These are phyloP conservation scores for Pantelozetes paolii DNA, from an alignment of 2,888 invertebrate species.

Conservation along the genomic window DNA sequence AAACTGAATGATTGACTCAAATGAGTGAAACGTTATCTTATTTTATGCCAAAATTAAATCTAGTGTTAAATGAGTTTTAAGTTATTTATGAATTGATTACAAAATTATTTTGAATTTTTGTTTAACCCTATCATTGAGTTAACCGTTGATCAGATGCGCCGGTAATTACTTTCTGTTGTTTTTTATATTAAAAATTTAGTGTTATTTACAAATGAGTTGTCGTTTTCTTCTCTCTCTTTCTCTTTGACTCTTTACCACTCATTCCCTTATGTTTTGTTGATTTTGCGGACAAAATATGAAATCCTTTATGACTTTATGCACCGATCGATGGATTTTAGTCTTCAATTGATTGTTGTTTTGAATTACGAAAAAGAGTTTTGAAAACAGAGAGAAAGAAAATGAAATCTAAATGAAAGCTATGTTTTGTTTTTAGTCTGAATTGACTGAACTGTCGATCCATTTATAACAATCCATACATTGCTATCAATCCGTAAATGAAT, in stretches of 20 bases:
- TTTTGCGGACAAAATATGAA: neutral
- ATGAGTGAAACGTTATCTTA: neutral
- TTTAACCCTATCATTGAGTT: neutral
- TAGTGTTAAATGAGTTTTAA: neutral
- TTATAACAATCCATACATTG: too few relatives aligned
- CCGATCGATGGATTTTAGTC: too few relatives aligned
- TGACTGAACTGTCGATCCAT: too few relatives aligned
- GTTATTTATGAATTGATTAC: neutral
- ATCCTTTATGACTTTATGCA: neutral
- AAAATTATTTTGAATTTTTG: neutral
- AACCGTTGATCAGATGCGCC: neutral
- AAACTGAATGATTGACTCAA: neutral
- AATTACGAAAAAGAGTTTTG: too few relatives aligned
- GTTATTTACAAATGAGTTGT: neutral
- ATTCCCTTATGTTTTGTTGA: neutral
- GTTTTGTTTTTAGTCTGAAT: too few relatives aligned
- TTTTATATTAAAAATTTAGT: neutral
- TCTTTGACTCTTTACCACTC: neutral
- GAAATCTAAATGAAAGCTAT: too few relatives aligned
- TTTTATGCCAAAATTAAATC: conserved; percentile 20
- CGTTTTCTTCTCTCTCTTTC: neutral
- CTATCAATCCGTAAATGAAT: too few relatives aligned
- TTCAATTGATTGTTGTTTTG: too few relatives aligned
- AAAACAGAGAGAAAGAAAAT: too few relatives aligned
- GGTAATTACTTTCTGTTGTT: neutral